Evolutionary conservation across 2,797 vertebrate species (phyloP).

Genomic region (Oceanodroma leucorhoa): DNA sequence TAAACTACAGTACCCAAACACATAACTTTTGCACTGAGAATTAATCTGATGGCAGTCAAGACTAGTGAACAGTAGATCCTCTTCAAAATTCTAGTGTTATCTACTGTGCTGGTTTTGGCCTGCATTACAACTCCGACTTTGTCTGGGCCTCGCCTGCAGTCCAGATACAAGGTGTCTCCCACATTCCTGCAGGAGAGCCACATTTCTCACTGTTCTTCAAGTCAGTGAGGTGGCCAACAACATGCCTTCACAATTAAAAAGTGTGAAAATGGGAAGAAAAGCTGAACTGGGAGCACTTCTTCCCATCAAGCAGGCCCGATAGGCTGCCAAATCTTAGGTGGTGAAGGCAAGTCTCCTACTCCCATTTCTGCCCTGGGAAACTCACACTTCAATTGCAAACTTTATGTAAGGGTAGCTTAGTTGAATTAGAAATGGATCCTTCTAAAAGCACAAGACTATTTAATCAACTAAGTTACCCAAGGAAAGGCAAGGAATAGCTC

Average conservation of each 20-base stretch:
- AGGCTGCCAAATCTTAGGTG: not conserved
- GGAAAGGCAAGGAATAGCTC: not conserved
- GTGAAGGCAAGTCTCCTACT: not conserved
- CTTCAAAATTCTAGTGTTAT: not conserved
- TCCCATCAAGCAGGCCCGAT: not conserved
- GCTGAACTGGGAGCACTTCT: not conserved
- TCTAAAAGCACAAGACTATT: not conserved
- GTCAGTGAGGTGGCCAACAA: not conserved
- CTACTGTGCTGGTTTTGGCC: not conserved
- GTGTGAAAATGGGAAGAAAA: not conserved
- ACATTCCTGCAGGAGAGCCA: not conserved
- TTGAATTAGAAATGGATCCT: not conserved
- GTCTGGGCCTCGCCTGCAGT: not conserved
- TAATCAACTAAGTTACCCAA: not conserved
- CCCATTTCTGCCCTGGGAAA: not conserved
- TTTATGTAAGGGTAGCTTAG: not conserved
- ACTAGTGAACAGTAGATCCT: not conserved
- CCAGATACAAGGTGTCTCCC: not conserved
- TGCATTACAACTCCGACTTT: not conserved
- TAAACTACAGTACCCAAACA: not conserved
- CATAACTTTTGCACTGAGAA: not conserved
- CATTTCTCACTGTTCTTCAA: not conserved
- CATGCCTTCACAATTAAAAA: not conserved
- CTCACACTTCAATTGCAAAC: not conserved
- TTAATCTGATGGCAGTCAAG: not conserved